Percentiles rank a stretch among this genome's conserved stretches.
phyloP scores from a whole-genome alignment of 2,113 vertebrate genomes.

The Siniperca knerii region DNA sequence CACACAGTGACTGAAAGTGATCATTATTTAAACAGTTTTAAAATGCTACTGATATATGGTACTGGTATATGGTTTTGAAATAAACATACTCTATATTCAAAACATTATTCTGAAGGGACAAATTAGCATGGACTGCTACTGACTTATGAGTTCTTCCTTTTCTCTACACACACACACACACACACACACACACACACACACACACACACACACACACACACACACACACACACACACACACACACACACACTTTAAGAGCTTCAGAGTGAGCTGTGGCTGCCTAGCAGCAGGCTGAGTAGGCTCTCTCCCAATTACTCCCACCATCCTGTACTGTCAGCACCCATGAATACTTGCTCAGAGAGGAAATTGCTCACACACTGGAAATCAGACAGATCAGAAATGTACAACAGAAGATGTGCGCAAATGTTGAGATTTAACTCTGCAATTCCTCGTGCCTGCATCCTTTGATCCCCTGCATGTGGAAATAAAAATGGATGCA shows the following conservation, averaged over 20 bases:
- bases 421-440: conserved; percentile 7
- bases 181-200: neutral
- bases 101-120: neutral
- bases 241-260: neutral
- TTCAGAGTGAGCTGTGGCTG: conserved; percentile 56
- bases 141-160: conserved; percentile 15
- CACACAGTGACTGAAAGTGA: neutral
- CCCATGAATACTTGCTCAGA: conserved; percentile 17
- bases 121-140: conserved; percentile 13
- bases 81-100: neutral
- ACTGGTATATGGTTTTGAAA: neutral
- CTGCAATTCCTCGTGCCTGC: neutral
- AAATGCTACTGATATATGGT: neutral
- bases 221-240: conserved; percentile 5
- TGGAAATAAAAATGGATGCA: neutral
- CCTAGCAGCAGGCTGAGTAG: conserved; percentile 70
- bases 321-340: conserved; percentile 48
- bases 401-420: neutral
- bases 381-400: conserved; percentile 33
- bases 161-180: conserved; percentile 6
- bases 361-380: conserved; percentile 45
- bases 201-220: conserved; percentile 1
- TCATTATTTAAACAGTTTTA: neutral
- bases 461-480: neutral
- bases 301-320: conserved; percentile 51